phyloP scores from a whole-genome alignment of 2,888 invertebrate genomes.

The Druceiella hillmani region DNA sequence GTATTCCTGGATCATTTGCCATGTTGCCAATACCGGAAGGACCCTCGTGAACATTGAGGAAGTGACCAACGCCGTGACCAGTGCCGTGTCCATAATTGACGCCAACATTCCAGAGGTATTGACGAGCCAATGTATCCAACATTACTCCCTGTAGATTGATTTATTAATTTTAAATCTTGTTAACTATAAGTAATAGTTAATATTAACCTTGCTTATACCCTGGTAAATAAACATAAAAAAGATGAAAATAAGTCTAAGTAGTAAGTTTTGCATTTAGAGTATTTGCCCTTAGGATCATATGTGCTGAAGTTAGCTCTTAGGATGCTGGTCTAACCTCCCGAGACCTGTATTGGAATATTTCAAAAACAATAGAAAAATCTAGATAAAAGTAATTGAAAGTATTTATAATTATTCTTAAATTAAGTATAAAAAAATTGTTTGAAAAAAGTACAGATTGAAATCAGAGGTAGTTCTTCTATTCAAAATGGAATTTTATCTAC shows the following conservation, averaged over 20 bases:
- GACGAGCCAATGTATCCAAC: slow-evolving; percentile 73
- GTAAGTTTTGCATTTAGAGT: no score
- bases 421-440: no score
- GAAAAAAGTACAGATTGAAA: no score
- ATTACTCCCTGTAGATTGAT: slow-evolving; percentile 45
- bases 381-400: no score
- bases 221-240: slow-evolving; percentile 14
- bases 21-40: slow-evolving; percentile 62
- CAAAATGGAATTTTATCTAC: no score
- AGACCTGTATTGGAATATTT: no score
- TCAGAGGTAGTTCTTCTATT: no score
- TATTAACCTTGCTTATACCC: slow-evolving; percentile 28
- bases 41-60: slow-evolving; percentile 86
- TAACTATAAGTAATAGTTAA: not conserved
- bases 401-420: no score
- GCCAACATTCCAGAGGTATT: slow-evolving; percentile 77
- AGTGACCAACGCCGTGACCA: slow-evolving; percentile 87
- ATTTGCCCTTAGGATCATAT: no score
- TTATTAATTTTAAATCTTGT: not conserved
- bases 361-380: no score
- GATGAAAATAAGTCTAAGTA: not conserved
- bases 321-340: no score
- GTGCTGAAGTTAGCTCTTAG: no score
- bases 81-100: slow-evolving; percentile 87
- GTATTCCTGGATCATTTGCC: slow-evolving; percentile 38